phyloP scores from a whole-genome alignment of 2,113 vertebrate species.

The Sturnus vulgaris region DNA sequence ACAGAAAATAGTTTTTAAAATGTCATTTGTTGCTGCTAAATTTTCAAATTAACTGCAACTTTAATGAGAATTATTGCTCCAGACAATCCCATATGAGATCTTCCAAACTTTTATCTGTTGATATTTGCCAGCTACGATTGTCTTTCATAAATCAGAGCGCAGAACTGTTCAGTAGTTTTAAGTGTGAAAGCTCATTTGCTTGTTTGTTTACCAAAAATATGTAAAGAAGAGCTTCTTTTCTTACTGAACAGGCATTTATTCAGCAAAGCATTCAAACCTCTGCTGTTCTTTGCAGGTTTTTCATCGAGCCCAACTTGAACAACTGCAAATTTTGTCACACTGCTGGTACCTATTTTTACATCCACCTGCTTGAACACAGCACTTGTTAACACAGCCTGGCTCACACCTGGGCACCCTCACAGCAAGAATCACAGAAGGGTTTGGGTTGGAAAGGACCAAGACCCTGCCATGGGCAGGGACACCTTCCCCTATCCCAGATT shows the following conservation, averaged over 20 bases:
- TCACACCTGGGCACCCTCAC: not conserved
- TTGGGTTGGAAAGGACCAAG: not conserved
- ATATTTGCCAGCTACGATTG: not conserved
- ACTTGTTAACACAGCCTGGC: fast-evolving
- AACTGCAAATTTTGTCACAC: not conserved
- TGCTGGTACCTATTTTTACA: not conserved
- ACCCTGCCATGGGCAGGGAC: not conserved
- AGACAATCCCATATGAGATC: constrained; percentile 33
- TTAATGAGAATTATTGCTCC: constrained; percentile 48
- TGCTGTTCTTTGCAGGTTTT: not conserved
- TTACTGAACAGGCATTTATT: not conserved
- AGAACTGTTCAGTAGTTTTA: not conserved
- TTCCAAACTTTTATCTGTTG: constrained; percentile 36
- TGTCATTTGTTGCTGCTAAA: constrained; percentile 25
- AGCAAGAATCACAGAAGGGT: not conserved
- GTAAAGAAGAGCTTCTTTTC: not conserved
- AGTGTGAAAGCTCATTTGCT: not conserved
- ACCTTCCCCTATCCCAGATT: fast-evolving
- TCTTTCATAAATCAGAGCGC: constrained; percentile 5
- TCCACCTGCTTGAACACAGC: too few species aligned
- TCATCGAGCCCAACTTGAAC: not conserved
- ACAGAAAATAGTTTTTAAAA: constrained; percentile 34
- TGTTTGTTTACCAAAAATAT: not conserved
- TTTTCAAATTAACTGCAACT: constrained; percentile 35
- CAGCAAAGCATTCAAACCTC: not conserved